Percentiles rank a stretch among this genome's conserved stretches.
Conservation (phyloP, 2,888 invertebrate species). For the Metallyticus violacea region DNA sequence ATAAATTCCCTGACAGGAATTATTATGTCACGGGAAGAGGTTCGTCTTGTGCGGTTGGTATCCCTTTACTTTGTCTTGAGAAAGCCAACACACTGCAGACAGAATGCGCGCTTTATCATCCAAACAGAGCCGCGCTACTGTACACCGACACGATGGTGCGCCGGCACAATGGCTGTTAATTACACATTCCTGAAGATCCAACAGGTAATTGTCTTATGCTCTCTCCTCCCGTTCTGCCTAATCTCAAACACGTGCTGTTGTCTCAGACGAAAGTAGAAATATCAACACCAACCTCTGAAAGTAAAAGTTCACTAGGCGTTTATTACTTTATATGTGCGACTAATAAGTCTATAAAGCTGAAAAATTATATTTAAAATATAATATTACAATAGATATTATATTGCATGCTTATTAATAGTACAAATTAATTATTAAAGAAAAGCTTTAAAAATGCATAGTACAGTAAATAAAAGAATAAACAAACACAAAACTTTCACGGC, state of each 20-base stretch:
- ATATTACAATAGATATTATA: no score
- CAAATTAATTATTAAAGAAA: no score
- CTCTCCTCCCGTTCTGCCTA: background rate
- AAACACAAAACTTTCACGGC: no score
- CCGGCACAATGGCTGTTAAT: background rate
- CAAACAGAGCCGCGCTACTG: background rate
- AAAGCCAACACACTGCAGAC: background rate
- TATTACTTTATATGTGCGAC: no score
- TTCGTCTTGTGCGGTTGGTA: background rate
- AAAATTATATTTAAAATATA: no score
- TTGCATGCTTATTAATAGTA: no score
- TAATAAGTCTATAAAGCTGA: no score
- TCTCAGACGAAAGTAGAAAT: background rate
- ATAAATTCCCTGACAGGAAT: background rate
- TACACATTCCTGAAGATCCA: constrained; percentile 1
- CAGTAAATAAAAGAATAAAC: no score
- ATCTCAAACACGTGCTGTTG: background rate
- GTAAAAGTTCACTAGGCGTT: background rate
- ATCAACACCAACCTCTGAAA: no score
- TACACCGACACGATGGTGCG: background rate
- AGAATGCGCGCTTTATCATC: background rate
- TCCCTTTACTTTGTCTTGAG: background rate
- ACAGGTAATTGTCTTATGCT: background rate
- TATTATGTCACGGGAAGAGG: background rate
- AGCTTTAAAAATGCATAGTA: no score